Base-by-base conservation (phyloP, 2,113 vertebrate genomes). In the Sinocyclocheilus anophthalmus region DNA sequence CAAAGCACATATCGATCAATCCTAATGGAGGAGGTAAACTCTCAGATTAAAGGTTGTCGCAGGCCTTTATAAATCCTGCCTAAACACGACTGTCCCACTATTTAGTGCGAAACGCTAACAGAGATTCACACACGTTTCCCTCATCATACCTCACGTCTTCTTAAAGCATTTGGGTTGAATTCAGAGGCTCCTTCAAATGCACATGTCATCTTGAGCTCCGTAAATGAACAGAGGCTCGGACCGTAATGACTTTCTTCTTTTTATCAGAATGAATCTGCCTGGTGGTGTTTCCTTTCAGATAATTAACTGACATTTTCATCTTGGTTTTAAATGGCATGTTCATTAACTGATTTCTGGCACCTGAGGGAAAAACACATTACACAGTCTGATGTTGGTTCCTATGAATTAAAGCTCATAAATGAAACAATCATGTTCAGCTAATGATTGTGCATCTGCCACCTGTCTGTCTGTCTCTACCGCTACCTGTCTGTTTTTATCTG, bases 251-350 rank as follows among this genome's bases (percentile, higher is more conserved):
- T 91, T 72, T 79, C 89, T 73, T 84, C 67, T 90, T 91, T 90
- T 86, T 83, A 89, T 89, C 89, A 89, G 90, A 91, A 92, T 90
- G 76, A 92, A 93, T 92, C 91, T 91, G 90, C 92, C 89, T 90
- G 10, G 70, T 89, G 65, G 91, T 91, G 89, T 86, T 91, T 92
- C 91, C 26, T 84, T 69, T 89, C 87, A 93, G 93, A 93, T 94
- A 94, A 94, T 93, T 93, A 94, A 92, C 91, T 86, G 88, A 76
- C 84, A 85, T 91, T 91, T 93, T 92, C 90, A 90, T 94, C 91
- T 92, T 91, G 88, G 88, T 92, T 92, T 92, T 92, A 92, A 92
- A 92, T 91, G 92, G 88, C 92, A 89, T 89, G 91, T 92, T 93
- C 92, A 93, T 93, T 93, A 93, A 91, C 87, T 77, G 88, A 91